phyloP scores from a whole-genome alignment of 1,140 invertebrate genomes.

The Papilio helenus region DNA sequence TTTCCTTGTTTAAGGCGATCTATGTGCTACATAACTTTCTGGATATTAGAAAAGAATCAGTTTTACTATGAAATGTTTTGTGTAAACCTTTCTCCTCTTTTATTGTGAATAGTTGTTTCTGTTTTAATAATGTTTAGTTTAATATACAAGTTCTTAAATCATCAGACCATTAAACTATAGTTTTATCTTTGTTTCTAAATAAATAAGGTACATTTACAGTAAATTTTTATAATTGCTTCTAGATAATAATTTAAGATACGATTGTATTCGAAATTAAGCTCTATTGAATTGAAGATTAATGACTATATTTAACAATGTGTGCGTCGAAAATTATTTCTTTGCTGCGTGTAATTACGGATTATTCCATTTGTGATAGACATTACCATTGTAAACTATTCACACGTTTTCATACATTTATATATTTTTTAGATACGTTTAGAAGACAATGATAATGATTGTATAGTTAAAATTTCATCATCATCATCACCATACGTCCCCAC shows the following conservation, averaged over 20 bases:
- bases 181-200: background rate
- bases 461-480: too few species aligned
- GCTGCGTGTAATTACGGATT: constrained; percentile 44
- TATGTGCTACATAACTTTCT: background rate
- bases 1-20: background rate
- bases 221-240: constrained; percentile 9
- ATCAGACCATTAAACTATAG: background rate
- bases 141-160: background rate
- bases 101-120: background rate
- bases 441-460: too few species aligned
- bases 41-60: background rate
- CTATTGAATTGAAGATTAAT: constrained; percentile 28
- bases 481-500: too few species aligned
- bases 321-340: constrained; percentile 44
- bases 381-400: constrained; percentile 36
- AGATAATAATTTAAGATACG: constrained; percentile 28
- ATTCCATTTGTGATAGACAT: constrained; percentile 29
- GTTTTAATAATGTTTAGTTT: background rate
- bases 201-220: background rate
- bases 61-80: too few species aligned
- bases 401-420: background rate
- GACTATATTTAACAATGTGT: constrained; percentile 41
- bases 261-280: constrained; percentile 27
- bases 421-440: background rate
- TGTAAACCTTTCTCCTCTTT: too few species aligned